These are phyloP conservation scores for Pyrrhosoma nymphula DNA, from an alignment of 2,888 invertebrate genomes.

Conservation along the genomic window DNA sequence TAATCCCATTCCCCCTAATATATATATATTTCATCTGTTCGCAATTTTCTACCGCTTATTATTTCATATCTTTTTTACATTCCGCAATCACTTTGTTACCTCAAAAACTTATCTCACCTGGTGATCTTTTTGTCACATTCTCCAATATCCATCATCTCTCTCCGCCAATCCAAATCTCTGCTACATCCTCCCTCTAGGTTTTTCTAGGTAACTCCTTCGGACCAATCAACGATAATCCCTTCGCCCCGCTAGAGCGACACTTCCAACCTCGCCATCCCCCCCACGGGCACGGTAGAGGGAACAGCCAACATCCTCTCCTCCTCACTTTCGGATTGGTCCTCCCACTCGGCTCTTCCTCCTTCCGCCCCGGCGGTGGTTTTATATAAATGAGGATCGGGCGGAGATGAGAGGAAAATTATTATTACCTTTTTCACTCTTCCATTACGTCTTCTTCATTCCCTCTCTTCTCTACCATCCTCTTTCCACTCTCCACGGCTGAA, in stretches of 20 bases:
- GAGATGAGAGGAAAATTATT: constrained; percentile 4
- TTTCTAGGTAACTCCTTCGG: constrained; percentile 44
- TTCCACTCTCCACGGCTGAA: neutral
- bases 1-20: neutral
- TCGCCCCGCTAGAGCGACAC: neutral
- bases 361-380: no score
- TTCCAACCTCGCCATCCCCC: neutral
- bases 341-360: neutral
- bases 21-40: constrained; percentile 50
- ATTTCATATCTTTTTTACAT: neutral
- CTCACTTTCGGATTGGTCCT: neutral
- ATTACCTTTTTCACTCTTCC: constrained; percentile 1
- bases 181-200: neutral
- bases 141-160: neutral
- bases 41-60: neutral
- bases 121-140: neutral
- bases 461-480: neutral
- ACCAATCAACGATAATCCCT: constrained; percentile 52
- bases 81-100: neutral
- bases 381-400: neutral
- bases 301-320: neutral
- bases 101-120: neutral
- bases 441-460: neutral
- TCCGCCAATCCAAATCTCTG: neutral
- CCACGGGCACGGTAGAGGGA: neutral